Evolutionary conservation across 1,140 invertebrate species (phyloP), one percentile per base, ranked within the genome.

Genomic region (Coelopa frigida): DNA sequence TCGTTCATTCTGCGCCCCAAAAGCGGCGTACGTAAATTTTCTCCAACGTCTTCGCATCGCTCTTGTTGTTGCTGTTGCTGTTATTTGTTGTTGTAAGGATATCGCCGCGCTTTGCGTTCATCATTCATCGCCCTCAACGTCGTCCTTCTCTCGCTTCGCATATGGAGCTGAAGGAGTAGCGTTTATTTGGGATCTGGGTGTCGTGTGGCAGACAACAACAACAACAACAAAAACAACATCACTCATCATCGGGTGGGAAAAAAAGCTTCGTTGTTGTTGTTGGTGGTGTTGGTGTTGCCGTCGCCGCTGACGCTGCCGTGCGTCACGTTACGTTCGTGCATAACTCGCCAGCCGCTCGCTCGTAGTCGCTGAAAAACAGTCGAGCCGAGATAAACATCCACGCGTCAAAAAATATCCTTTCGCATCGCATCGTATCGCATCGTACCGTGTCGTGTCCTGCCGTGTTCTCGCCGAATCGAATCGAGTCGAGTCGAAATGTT

Each of bases 341-440:
- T 50, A 45, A 45, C 8, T 50, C 46, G 44, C 46, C 27, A 44
- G 37, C 46, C 45, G 46, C 61, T 66, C 59, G 62, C 61, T 66
- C 60, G 62, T 66, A 66, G 62, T 66, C 62, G 62, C 57, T 66
- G 65, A 58, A 62, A 62, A 63, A 66, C 62, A 63, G 65, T 66
- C 65, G 62, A 62, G 65, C 62, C 59, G 62, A 65, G 64, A n/a
- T 58, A 61, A 54, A 65, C 62, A 65, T 51, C 65, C 59, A 58
- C 57, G 39, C 42, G 36, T 31, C 27, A 38, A 46, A 31, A 41
- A 41, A 50, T 45, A 43, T 50, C 48, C 46, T 50, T 50, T 44
- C 27, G 27, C 27, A 29, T 8, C 8, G 14, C 14, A 29, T 29
- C n/a, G n/a, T n/a, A n/a, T n/a, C n/a, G n/a, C n/a, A n/a, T n/a